A percentile compares a stretch with the other conserved stretches of the same genome.
phyloP scores from a whole-genome alignment of 2,888 invertebrate species.

The Physocephala rufipes region DNA sequence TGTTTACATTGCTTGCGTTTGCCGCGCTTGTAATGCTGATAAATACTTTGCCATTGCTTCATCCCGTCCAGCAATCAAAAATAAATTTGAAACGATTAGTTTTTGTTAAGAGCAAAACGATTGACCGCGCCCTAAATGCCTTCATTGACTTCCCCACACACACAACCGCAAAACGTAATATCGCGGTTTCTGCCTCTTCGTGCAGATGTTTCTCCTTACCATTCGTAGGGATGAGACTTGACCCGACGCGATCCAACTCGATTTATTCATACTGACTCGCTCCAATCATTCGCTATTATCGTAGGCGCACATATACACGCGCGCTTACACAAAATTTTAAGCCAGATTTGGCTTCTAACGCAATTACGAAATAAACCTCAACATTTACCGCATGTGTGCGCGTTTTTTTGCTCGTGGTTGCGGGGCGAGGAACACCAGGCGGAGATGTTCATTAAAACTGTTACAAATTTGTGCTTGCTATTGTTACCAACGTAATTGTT shows the following conservation, averaged over 20 bases:
- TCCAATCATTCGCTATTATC: slow-evolving; percentile 12
- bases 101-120: slow-evolving; percentile 35
- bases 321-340: background rate
- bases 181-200: slow-evolving; percentile 16
- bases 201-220: no score
- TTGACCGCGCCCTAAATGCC: slow-evolving; percentile 30
- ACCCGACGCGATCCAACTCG: background rate
- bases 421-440: no score
- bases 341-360: background rate
- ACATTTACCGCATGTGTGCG: background rate
- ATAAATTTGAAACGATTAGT: slow-evolving; percentile 44
- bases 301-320: slow-evolving; percentile 10
- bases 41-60: background rate
- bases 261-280: background rate
- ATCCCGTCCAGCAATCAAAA: slow-evolving; percentile 7
- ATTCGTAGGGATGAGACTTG: no score
- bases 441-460: slow-evolving; percentile 7
- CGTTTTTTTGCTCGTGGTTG: background rate
- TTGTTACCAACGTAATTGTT: background rate
- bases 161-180: slow-evolving; percentile 38
- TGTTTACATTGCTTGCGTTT: background rate
- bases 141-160: slow-evolving; percentile 36
- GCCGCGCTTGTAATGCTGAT: background rate
- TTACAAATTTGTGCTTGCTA: background rate
- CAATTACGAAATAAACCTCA: background rate